Conservation (phyloP, 2,888 invertebrate genomes). For the Cylloceria caligata region DNA sequence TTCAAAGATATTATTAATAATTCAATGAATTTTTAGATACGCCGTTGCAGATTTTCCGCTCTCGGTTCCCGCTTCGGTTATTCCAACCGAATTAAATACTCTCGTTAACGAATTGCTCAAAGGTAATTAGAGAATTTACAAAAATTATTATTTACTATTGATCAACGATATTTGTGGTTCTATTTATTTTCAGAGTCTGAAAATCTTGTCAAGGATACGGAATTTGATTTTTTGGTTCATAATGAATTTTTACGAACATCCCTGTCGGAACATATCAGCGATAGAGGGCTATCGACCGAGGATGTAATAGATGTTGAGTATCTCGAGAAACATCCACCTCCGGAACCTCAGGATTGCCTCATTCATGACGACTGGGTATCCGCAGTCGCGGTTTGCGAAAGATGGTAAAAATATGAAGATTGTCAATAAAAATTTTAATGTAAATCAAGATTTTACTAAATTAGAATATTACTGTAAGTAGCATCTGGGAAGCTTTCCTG, state of each 20-base stretch:
- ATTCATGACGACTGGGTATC: conserved; percentile 99
- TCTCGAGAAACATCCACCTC: conserved; percentile 95
- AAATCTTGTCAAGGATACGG: conserved; percentile 84
- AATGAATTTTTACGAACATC: conserved; percentile 92
- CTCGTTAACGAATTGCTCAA: conserved; percentile 92
- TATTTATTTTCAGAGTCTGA: conserved; percentile 76
- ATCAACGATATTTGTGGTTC: conserved; percentile 19
- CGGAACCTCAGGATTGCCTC: conserved; percentile 96
- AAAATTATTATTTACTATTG: no score
- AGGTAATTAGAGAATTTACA: conserved; percentile 83
- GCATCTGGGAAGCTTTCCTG: no score
- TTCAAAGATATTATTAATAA: no score
- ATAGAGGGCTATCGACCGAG: conserved; percentile 92
- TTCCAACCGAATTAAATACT: conserved; percentile 90
- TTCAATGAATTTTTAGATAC: conserved; percentile 88
- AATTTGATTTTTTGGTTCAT: conserved; percentile 95
- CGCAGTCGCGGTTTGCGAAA: conserved; percentile 89
- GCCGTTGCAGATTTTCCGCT: conserved; percentile 94
- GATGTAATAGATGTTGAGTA: conserved; percentile 96
- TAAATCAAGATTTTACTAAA: no score
- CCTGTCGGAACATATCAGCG: conserved; percentile 91
- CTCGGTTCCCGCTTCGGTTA: conserved; percentile 91
- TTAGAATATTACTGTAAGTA: no score
- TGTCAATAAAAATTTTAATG: not conserved
- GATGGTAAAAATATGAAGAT: conserved; percentile 86